Base-by-base conservation (phyloP, 2,888 invertebrate species). In the Macaria liturata region DNA sequence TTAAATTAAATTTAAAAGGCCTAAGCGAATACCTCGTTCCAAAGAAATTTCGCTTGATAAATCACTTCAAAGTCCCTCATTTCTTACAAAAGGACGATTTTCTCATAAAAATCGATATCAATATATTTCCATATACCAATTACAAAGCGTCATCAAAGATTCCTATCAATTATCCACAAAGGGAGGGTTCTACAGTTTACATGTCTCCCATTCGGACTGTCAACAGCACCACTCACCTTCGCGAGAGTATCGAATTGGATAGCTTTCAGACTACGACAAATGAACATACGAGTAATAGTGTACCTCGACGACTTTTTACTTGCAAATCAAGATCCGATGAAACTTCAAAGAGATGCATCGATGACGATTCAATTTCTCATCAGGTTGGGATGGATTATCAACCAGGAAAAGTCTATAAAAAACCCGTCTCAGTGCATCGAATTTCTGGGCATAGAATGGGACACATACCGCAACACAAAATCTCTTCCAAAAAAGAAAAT, bases 271-370 rank as follows among this genome's bases (percentile, higher is more conserved):
- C 46, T 67, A 39, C 47, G 67, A 20, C 4, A 56, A 34, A 31
- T 49, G 8, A 48, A 42, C 3, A 64, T 68, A 4, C 47, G 59
- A 4, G 46, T 62, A 0, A 45, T 65, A 3, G 66, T 68, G 0
- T 67, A 68, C 37, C 40, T 66, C 20, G 65, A 66, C 62, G 66
- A 67, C 39, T 69, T 67, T 42, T 45, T 69, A 1, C 0, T 64
- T 30, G 49, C 50, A 9, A 45, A 61, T 20, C 32, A 53, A 51
- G 45, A 65, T 30, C 50, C 49, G 3, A 3, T 9, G 9, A 7
- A 8, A 0, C 7, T 4, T n/a, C 40, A 46, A 47, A 8, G 5
- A 5, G 30, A 39, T 9, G 2, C 4, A 8, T 30, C n/a, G 30
- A 46, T 5, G 61, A 55, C 0, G 8, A 40, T 56, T 0, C 31